Evolutionary conservation across 2,888 invertebrate genomes (phyloP), one percentile per base, ranked within the genome.

Genomic region (Linnaemya vulpina): DNA sequence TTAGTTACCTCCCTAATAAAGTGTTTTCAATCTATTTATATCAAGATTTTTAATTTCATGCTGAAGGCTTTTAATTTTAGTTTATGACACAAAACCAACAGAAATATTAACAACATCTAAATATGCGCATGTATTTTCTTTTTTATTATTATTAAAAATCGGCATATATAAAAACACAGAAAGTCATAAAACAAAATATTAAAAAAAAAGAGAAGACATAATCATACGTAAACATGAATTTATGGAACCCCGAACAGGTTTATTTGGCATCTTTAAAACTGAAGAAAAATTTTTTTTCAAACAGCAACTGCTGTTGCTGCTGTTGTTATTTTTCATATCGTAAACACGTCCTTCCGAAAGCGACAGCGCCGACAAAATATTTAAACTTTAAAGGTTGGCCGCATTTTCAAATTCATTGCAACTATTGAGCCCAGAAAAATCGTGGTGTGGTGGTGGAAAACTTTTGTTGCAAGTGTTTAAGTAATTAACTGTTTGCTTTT

Each of bases 191-290:
- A 40, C 1, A 63, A 63, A 63, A 43, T 40, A 17, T n/a, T 3
- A 15, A n/a, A 60, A 0, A 38, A 38, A 30, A 17, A 35, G 8
- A 17, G 35, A 62, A 43, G 35, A 38, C 51, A 53, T 53, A 53
- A 53, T 53, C 20, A 53, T 11, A 76, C 68, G 51, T 76, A 63
- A 75, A 77, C 68, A 46, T 77, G 74, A 82, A 62, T 67, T 79
- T 62, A 70, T 80, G 80, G 73, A 78, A 85, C 81, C 82, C 81
- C 82, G 81, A 84, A 82, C 84, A 85, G 84, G 84, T 85, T 85
- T 85, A 74, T 85, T 78, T 85, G 78, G 81, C 84, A 85, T 81
- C 84, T 85, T 51, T 20, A 74, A 81, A 74, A 74, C 53, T 49
- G 13, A 78, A 75, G 62, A 35, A 46, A 60, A 30, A 2, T 30